A percentile compares a stretch with the other conserved stretches of the same genome.
Conservation (phyloP, 2,797 vertebrate species). For the Bradypodion ventrale region DNA sequence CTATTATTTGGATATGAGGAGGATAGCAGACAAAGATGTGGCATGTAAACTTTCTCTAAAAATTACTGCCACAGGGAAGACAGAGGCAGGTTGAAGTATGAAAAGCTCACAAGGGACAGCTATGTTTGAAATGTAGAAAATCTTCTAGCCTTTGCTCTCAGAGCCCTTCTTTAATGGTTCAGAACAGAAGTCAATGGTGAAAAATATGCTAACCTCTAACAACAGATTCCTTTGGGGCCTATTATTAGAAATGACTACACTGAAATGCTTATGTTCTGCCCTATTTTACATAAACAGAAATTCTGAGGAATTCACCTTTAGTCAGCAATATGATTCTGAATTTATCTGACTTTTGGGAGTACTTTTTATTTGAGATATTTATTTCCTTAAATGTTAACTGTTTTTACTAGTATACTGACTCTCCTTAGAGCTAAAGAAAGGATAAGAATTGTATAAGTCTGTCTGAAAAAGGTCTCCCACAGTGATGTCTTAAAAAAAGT, state of each 20-base stretch:
- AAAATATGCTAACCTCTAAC: neutral
- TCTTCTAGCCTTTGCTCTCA: conserved; percentile 27
- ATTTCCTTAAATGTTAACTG: neutral
- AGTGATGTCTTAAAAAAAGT: neutral
- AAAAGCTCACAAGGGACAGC: conserved; percentile 34
- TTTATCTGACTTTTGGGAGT: neutral
- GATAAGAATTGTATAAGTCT: neutral
- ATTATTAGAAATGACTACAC: neutral
- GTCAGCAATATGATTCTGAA: neutral
- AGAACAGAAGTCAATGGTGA: neutral
- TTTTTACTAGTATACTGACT: neutral
- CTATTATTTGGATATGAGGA: conserved; percentile 16
- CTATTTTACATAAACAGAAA: neutral
- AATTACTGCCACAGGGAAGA: neutral
- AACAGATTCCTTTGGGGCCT: neutral
- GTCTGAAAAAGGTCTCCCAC: neutral
- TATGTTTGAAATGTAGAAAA: conserved; percentile 32
- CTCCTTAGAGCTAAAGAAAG: neutral
- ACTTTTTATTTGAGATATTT: neutral
- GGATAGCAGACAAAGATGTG: conserved; percentile 29
- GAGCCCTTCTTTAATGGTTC: conserved; percentile 9
- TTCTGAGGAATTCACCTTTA: conserved; percentile 1
- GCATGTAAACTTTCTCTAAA: conserved; percentile 6
- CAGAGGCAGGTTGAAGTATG: conserved; percentile 18
- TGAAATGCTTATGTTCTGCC: neutral